Conservation (phyloP, 2,113 vertebrate genomes). For the Scopus umbretta region DNA sequence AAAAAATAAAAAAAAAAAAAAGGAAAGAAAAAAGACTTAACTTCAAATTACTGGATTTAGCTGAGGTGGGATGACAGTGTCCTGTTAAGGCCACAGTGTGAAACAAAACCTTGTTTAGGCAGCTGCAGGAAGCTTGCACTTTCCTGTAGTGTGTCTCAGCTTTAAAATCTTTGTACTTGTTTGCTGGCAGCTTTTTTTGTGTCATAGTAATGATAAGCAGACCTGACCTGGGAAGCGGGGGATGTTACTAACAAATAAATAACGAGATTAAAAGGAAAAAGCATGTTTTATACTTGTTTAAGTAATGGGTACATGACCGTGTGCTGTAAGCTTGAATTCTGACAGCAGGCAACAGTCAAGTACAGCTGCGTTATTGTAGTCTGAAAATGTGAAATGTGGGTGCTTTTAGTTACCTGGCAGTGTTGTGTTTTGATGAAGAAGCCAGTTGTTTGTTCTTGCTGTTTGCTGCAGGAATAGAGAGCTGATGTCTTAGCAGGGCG, state of each 20-base stretch:
- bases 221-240: not conserved
- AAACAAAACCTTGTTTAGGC: not conserved
- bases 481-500: not conserved
- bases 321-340: not conserved
- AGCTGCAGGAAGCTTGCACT: not conserved
- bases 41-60: not conserved
- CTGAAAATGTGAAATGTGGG: not conserved
- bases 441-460: not conserved
- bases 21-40: not conserved
- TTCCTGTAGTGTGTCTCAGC: not conserved
- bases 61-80: not conserved
- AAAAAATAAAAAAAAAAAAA: no score
- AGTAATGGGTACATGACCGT: not conserved
- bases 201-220: not conserved
- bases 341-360: not conserved
- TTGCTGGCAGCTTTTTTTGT: not conserved
- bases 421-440: not conserved
- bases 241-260: not conserved
- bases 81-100: not conserved
- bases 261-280: not conserved
- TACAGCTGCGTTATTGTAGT: not conserved
- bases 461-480: not conserved
- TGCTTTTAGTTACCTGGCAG: not conserved
- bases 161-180: conserved; percentile 4
- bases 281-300: not conserved